phyloP scores from a whole-genome alignment of 1,140 invertebrate species.

The Melitaea cinxia region DNA sequence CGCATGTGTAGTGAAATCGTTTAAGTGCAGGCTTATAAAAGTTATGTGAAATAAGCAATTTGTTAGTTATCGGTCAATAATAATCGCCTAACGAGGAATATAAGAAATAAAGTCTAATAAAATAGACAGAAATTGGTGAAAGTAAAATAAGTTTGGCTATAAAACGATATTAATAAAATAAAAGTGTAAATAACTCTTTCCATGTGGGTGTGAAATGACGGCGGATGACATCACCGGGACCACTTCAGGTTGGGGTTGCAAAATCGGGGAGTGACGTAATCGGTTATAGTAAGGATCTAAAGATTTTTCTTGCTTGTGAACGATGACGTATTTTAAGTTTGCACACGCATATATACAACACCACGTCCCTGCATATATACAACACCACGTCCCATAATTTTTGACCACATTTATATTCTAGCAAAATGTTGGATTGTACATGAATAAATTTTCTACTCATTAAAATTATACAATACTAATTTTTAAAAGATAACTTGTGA shows the following conservation, averaged over 20 bases:
- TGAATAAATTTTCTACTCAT: too few relatives aligned
- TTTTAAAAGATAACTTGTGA: too few relatives aligned
- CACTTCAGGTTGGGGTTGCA: not conserved
- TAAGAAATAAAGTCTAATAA: conserved; percentile 5
- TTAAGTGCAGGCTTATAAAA: conserved; percentile 41
- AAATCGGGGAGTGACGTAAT: conserved; percentile 23
- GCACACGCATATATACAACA: too few relatives aligned
- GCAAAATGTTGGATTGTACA: too few relatives aligned
- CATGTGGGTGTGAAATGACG: conserved; percentile 13
- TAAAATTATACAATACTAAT: too few relatives aligned
- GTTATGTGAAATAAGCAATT: conserved; percentile 34
- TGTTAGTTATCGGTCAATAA: conserved; percentile 38
- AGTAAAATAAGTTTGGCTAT: conserved; percentile 18
- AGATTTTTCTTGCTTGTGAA: not conserved
- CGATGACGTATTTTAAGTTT: not conserved
- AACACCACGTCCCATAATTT: too few relatives aligned
- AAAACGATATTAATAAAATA: conserved; percentile 32
- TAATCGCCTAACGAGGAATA: conserved; percentile 32
- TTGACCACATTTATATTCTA: too few relatives aligned
- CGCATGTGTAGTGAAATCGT: conserved; percentile 56
- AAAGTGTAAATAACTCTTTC: conserved; percentile 15
- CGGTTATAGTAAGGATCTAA: not conserved
- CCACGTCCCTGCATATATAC: too few relatives aligned
- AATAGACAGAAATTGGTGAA: conserved; percentile 26
- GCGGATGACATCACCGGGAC: conserved; percentile 31